A percentile compares a stretch with the other conserved stretches of the same genome.
Conservation (phyloP, 2,113 vertebrate genomes). For the Lathamus discolor region DNA sequence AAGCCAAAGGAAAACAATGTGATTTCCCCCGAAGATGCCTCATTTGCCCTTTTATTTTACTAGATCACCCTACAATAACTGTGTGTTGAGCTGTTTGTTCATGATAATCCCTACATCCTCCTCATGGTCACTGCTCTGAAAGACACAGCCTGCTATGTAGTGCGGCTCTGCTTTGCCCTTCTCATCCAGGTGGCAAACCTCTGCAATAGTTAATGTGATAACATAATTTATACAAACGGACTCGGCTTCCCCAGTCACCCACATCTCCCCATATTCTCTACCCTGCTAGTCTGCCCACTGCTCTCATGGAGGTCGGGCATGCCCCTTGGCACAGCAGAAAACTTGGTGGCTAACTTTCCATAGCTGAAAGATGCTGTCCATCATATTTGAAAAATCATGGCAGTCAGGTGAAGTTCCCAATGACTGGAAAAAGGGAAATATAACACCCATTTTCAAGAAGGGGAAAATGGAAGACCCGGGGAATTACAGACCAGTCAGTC, state of each 20-base stretch:
- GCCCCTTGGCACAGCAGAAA: neutral
- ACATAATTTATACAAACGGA: neutral
- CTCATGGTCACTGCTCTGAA: neutral
- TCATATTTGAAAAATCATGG: no score
- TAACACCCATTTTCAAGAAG: no score
- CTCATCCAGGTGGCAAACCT: neutral
- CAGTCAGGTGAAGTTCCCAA: no score
- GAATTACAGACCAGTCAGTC: no score
- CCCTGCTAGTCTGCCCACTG: accelerated
- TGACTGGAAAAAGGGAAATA: no score
- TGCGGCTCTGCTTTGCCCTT: neutral
- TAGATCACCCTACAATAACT: neutral
- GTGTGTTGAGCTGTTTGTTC: accelerated
- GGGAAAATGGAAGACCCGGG: no score
- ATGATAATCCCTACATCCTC: neutral
- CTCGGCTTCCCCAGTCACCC: neutral
- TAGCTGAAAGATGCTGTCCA: neutral
- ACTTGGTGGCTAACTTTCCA: neutral
- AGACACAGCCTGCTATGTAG: neutral
- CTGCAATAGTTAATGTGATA: no score
- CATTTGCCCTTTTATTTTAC: neutral
- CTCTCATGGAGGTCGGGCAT: neutral
- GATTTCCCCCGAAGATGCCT: accelerated
- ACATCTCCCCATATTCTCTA: neutral
- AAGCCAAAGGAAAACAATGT: neutral